Conservation (phyloP, 2,113 vertebrate species). For the Sciurus niger region DNA sequence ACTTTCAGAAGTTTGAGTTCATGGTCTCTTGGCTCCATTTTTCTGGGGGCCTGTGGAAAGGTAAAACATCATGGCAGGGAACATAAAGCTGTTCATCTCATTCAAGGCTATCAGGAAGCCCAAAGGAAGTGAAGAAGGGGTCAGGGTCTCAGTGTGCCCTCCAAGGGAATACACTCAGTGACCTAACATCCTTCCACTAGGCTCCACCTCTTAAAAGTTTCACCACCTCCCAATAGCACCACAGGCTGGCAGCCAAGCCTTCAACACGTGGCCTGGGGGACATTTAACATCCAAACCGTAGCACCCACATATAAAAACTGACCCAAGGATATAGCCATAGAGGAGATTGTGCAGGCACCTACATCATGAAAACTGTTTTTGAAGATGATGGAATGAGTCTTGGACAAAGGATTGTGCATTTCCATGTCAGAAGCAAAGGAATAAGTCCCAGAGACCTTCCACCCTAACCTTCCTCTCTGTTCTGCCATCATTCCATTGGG, state of each 20-base stretch:
- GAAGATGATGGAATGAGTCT: not conserved
- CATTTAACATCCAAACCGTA: not conserved
- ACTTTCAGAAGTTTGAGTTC: not conserved
- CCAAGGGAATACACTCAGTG: not conserved
- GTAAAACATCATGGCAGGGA: too few species aligned
- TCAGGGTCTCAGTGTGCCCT: not conserved
- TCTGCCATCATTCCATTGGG: not conserved
- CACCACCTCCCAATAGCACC: not conserved
- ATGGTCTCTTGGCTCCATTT: not conserved
- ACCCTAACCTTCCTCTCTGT: accelerated
- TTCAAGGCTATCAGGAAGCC: not conserved
- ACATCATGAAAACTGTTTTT: not conserved
- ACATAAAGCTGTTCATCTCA: too few species aligned
- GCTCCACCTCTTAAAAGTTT: not conserved
- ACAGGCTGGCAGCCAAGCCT: not conserved
- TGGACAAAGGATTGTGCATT: not conserved
- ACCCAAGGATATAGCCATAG: not conserved
- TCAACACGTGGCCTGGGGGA: too few species aligned
- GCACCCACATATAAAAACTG: not conserved
- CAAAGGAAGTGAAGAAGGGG: not conserved
- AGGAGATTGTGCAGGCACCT: not conserved
- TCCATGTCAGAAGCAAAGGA: not conserved
- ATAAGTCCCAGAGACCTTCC: not conserved
- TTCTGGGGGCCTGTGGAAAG: not conserved
- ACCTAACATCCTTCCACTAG: not conserved